These are phyloP conservation scores for Nyctalus aviator DNA, from an alignment of 2,797 vertebrate genomes.

Conservation along the genomic window DNA sequence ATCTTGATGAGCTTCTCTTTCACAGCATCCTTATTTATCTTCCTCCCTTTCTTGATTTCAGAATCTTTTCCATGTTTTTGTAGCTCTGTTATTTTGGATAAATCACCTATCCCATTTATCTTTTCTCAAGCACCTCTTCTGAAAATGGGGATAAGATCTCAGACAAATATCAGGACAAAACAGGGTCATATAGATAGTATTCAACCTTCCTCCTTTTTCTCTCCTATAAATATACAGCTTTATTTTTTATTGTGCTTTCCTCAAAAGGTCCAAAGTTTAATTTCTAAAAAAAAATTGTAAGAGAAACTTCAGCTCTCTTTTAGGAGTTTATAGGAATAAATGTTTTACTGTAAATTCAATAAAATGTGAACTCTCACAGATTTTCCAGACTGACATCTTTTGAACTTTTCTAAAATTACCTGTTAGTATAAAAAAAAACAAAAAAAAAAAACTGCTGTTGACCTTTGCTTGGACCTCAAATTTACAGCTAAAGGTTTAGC, in stretches of 20 bases:
- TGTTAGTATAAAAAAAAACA: background rate
- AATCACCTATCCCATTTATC: background rate
- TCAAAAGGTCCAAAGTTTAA: background rate
- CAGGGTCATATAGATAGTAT: background rate
- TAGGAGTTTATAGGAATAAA: background rate
- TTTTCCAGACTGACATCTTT: slow-evolving; percentile 59
- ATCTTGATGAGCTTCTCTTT: background rate
- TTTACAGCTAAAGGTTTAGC: slow-evolving; percentile 8
- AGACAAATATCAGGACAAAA: background rate
- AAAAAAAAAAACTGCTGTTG: background rate
- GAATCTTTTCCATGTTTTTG: background rate
- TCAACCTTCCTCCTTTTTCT: background rate
- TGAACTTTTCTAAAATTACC: slow-evolving; percentile 61
- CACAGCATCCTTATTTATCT: background rate
- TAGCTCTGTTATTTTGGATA: background rate
- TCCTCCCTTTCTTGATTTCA: background rate
- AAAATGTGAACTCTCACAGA: slow-evolving; percentile 25
- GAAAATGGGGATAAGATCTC: background rate
- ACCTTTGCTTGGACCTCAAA: slow-evolving; percentile 35
- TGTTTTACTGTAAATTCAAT: slow-evolving; percentile 38
- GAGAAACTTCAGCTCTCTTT: background rate
- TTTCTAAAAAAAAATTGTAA: background rate
- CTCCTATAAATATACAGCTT: background rate
- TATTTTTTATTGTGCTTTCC: background rate
- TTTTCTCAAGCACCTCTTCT: background rate